A percentile compares a stretch with the other conserved stretches of the same genome.
phyloP scores from a whole-genome alignment of 2,113 vertebrate species.

The Ceuthmochares aereus region DNA sequence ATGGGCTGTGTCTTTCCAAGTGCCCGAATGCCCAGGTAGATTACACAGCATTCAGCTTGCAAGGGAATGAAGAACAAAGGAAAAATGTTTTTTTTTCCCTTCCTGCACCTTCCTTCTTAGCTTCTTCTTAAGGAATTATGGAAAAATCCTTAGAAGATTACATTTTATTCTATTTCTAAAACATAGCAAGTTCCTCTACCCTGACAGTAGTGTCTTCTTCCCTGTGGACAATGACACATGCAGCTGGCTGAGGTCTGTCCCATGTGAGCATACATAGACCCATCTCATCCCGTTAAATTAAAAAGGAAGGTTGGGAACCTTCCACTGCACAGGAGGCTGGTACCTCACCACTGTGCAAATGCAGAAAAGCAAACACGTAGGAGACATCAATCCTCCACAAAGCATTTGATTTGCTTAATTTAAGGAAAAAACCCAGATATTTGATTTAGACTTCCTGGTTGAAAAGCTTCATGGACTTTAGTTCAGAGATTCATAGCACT shows the following conservation, averaged over 20 bases:
- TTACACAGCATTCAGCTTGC: not conserved
- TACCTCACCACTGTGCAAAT: not conserved
- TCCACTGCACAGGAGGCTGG: fast-evolving
- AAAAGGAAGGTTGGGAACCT: not conserved
- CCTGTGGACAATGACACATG: not conserved
- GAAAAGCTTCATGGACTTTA: not conserved
- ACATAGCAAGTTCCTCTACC: not conserved
- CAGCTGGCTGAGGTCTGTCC: not conserved
- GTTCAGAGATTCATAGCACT: slow-evolving; percentile 3
- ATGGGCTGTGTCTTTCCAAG: not conserved
- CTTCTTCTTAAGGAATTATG: not conserved
- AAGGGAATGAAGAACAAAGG: not conserved
- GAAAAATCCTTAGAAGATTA: not conserved
- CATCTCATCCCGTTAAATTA: not conserved
- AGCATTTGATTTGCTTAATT: not conserved
- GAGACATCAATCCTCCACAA: not conserved
- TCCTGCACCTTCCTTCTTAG: not conserved
- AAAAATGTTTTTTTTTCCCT: not conserved
- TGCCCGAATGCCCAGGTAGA: not conserved
- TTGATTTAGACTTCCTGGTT: slow-evolving; percentile 37
- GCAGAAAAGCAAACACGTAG: not conserved
- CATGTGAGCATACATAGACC: fast-evolving
- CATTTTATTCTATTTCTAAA: not conserved
- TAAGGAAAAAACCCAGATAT: not conserved
- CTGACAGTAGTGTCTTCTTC: not conserved